Evolutionary conservation across 1,140 invertebrate genomes (phyloP).

Genomic region (Camponotus pennsylvanicus): DNA sequence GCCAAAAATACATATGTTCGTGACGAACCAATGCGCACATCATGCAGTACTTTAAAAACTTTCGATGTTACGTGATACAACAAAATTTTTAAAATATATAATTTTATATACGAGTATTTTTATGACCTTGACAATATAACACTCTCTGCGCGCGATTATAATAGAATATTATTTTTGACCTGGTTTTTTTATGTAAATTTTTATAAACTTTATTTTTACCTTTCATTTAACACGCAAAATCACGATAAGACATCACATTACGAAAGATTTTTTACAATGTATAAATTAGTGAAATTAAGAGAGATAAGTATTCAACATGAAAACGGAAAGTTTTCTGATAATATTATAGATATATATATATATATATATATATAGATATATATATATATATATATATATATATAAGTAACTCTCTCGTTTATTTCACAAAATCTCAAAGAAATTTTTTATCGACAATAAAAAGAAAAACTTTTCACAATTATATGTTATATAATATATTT

Average conservation of each 20-base stretch:
- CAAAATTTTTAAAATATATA: slow-evolving; percentile 6
- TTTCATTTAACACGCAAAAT: not conserved
- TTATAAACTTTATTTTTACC: not conserved
- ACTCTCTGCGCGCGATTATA: not conserved
- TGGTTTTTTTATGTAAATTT: not conserved
- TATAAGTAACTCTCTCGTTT: not conserved
- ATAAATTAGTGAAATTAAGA: not conserved
- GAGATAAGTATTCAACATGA: not conserved
- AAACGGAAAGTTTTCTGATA: not conserved
- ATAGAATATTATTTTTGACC: not conserved
- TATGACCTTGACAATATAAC: not conserved
- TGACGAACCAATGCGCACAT: slow-evolving; percentile 30
- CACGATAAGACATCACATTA: not conserved
- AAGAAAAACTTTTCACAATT: not conserved
- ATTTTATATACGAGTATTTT: not conserved
- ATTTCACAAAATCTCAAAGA: not conserved
- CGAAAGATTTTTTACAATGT: not conserved
- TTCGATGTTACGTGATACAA: not conserved
- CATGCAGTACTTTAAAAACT: slow-evolving; percentile 2
- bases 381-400: no score
- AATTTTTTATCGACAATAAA: not conserved
- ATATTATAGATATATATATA: no score
- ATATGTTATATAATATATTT: not conserved
- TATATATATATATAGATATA: no score
- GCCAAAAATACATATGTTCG: slow-evolving; percentile 38